Base-by-base conservation (phyloP, 2,797 vertebrate genomes). In the Tangara arthus region DNA sequence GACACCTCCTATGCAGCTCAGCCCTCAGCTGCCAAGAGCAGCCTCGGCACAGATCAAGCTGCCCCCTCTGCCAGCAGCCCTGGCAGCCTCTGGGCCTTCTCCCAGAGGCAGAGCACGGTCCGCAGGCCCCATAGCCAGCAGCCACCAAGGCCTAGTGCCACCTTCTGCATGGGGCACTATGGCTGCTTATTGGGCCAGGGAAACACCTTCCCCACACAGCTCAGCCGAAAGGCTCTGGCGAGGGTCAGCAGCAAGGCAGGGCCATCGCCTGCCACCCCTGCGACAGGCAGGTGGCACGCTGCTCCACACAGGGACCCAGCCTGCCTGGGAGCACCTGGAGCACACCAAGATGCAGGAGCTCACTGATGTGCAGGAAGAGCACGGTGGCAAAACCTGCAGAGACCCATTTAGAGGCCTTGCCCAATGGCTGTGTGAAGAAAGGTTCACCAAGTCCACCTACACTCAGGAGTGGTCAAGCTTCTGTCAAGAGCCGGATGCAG, bases 361-460 rank as follows among this genome's bases (percentile, higher is more conserved):
- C 34, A 2, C 7, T 15, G 52, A 57, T 28, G 30, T 41, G 42
- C 23, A 27, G 22, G 41, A 47, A 39, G 4, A 21, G 41, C 28
- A 47, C 1, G 0, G 41, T 26, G 52, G 23, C 15, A 39, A 37
- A 0, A 12, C 1, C 2, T 15, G 0, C 0, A 0, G 16, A 16
- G 21, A 32, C 5, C 8, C 2, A 7, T 23, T 23, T 11, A 34
- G 32, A 63, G 20, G 20, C 23, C 42, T 22, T 2, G 7, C 22
- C 34, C 14, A 2, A 0, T 22, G 15, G 11, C n/a, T 18, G 11
- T 1, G 2, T 27, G 15, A 18, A 27, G 23, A 66, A 1, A 66
- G 2, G 1, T 11, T 0, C 23, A 56, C 0, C 27, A 65, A 0
- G 2, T 24, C 26, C 6, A 16, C 13, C 17, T 5, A 27, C 21